Evolutionary conservation across 2,113 vertebrate species (phyloP), one percentile per base, ranked within the genome.

Genomic region (Brachyistius frenatus): DNA sequence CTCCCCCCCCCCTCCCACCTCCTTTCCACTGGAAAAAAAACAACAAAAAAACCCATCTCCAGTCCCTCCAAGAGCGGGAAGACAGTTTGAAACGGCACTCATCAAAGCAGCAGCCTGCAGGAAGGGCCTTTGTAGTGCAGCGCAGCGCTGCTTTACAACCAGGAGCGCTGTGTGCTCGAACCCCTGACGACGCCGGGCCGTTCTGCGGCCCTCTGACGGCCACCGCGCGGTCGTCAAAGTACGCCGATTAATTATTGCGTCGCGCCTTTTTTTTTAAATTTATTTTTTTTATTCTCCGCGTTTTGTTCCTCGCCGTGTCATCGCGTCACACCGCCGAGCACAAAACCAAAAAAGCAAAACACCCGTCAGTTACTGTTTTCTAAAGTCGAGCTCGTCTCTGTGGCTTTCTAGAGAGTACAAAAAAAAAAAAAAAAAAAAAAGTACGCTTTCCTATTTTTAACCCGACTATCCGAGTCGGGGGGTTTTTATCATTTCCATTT

Each of bases 361-460:
- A 36, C 10, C 13, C 52, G 66, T 39, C 69, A 41, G 60, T 37
- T 64, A n/a, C n/a, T 80, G 50, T 23, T 85, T 62, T 46, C 60
- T 47, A 13, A 52, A 61, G 36, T 61, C 9, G 55, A 73, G 46
- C 66, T 72, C 2, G 2, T 37, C 58, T 84, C 49, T 53, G 47
- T 2, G 23, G 63, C 60, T 67, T 78, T 74, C 35, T 52, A 72
- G 37, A 14, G 47, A 47, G 16, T 7, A 30, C 5, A 44, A 6
- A 47, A 15, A 11, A 33, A 49, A 8, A 52, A 33, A 49, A 8
- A 52, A 65, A 46, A 67, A 60, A 78, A 41, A 69, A 73, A 69
- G 56, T 56, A 23, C 36, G 5, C 37, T 5, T 50, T 72, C 9
- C 78, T 86, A 78, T 88, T 92, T 86, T 85, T 86, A 86, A 66